Conservation (phyloP, 64 coral and sea anemone species). For the Pocillopora damicornis region DNA sequence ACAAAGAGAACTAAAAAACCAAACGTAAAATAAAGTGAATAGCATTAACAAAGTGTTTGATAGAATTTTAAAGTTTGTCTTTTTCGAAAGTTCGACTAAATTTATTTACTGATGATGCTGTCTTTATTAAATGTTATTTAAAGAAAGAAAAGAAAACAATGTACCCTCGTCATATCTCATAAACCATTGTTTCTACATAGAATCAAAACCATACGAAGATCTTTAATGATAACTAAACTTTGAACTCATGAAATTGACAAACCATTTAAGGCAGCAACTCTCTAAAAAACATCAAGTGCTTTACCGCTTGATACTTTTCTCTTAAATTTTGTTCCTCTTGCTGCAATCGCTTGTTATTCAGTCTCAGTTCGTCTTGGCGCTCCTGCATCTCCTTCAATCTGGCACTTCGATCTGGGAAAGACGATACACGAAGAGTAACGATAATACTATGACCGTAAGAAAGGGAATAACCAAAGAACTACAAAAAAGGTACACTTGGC, state of each 20-base stretch:
- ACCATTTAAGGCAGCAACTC: neutral
- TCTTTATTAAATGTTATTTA: too few species aligned
- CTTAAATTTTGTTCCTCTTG: slow-evolving; percentile 83
- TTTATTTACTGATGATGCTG: too few species aligned
- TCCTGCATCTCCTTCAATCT: slow-evolving; percentile 89
- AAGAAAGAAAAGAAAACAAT: neutral
- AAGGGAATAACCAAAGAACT: neutral
- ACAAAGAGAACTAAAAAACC: too few species aligned
- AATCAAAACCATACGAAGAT: neutral
- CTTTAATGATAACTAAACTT: too few species aligned
- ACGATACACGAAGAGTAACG: neutral
- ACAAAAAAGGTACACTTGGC: too few species aligned
- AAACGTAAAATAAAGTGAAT: too few species aligned
- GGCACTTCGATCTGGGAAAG: slow-evolving; percentile 69
- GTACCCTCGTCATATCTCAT: too few species aligned
- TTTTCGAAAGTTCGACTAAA: too few species aligned
- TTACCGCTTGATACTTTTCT: slow-evolving; percentile 74
- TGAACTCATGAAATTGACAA: neutral
- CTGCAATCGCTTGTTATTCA: slow-evolving; percentile 78
- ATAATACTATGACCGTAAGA: neutral
- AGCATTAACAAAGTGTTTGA: too few species aligned
- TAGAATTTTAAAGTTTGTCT: too few species aligned
- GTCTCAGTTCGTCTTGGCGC: slow-evolving; percentile 63
- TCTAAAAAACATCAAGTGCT: neutral
- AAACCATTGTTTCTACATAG: neutral